Base-by-base conservation (phyloP, 2,797 vertebrate species). In the Megaceryle alcyon region DNA sequence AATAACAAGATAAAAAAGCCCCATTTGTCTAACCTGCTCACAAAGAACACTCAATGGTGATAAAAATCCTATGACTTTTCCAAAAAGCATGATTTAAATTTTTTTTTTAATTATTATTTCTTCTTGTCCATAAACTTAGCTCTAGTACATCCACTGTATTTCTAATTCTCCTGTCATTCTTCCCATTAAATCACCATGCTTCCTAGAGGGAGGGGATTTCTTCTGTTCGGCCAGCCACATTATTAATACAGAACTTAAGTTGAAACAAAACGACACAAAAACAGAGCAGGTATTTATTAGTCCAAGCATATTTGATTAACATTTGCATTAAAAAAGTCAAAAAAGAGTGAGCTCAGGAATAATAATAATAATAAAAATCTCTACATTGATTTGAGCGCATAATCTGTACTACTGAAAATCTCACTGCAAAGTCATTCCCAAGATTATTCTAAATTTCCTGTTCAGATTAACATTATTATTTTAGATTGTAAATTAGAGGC, bases 231-330 rank as follows among this genome's bases (percentile, higher is more conserved):
- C 9, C 43, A 73, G 51, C 3, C 63, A 90, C 53, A 69, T 41
- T 68, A 49, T 65, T 65, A 76, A 69, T 2, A 79, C 14, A 60
- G 12, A 70, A 70, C 54, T 68, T 33, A 83, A 69, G 33, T 44
- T 86, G 80, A 94, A 96, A 77, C 4, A 80, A 87, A 95, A 70
- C 21, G 5, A 95, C 35, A 90, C 9, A 94, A 84, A 88, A 90
- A 0, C n/a, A 91, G 14, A 76, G 64, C 51, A 94, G 29, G 82
- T 35, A 20, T 53, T 88, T 66, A 88, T 83, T 57, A 76, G 23
- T 26, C 29, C 2, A 3, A 61, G 22, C 12, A 49, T 15, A 65
- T n/a, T 22, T 72, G 37, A 77, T 39, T 57, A 88, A 73, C 7
- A 60, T 18, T 76, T 63, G 64, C 35, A 69, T 87, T 5, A 5